These are phyloP conservation scores for Lasioglossum leucozonium DNA, from an alignment of 2,888 invertebrate species.

Conservation along the genomic window DNA sequence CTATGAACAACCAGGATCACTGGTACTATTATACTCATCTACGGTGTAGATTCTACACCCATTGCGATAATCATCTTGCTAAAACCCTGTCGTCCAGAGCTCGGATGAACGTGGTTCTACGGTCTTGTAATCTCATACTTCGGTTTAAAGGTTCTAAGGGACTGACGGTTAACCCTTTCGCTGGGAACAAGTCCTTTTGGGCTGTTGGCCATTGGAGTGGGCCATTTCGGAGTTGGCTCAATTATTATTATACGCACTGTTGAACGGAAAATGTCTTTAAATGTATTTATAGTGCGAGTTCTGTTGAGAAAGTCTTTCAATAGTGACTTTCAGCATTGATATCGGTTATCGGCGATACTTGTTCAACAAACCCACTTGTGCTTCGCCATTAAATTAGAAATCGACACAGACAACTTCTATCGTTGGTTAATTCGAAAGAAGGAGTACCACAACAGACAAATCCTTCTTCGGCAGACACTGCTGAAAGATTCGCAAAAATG, in stretches of 20 bases:
- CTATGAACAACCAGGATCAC: neutral
- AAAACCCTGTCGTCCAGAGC: neutral
- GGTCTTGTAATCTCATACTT: neutral
- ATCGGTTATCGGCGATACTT: no score
- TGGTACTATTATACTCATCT: neutral
- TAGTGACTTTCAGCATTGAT: neutral
- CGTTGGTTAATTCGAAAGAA: neutral
- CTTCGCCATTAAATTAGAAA: neutral
- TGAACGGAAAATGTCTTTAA: neutral
- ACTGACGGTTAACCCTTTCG: neutral
- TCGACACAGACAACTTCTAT: neutral
- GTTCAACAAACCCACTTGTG: neutral
- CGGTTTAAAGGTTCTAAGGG: slow-evolving; percentile 8
- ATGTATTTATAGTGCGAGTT: neutral
- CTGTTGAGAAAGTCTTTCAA: neutral
- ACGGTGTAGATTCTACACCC: neutral
- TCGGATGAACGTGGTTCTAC: neutral
- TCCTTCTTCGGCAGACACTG: neutral
- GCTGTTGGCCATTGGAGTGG: neutral
- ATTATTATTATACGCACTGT: neutral
- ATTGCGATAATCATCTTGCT: neutral
- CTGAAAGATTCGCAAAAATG: neutral
- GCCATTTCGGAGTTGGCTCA: neutral
- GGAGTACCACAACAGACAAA: neutral
- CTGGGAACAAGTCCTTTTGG: neutral